Evolutionary conservation across 2,888 invertebrate species (phyloP).

Genomic region (Cheilosia vernalis): DNA sequence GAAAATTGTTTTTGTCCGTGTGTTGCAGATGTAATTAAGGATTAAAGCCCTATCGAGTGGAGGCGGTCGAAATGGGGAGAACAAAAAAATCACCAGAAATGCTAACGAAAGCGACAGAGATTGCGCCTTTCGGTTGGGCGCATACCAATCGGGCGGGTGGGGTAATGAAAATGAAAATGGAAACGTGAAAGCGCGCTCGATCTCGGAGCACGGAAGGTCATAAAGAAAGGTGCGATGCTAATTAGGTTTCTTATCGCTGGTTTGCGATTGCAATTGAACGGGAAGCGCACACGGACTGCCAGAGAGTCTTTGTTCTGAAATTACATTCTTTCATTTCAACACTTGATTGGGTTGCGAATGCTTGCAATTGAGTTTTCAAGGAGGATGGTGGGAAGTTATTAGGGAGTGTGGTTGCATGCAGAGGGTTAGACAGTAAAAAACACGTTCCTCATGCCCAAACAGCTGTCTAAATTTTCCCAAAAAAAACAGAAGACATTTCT

Average conservation of each 20-base stretch:
- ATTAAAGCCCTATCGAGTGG: constrained; percentile 55
- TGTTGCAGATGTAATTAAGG: constrained; percentile 72
- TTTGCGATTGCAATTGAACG: constrained; percentile 44
- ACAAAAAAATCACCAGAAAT: background rate
- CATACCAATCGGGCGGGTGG: background rate
- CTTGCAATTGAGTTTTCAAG: too few species aligned
- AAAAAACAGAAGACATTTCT: too few species aligned
- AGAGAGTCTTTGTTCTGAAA: constrained; percentile 16
- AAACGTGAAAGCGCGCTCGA: constrained; percentile 9
- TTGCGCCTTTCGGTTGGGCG: background rate
- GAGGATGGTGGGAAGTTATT: too few species aligned
- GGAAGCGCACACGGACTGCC: background rate
- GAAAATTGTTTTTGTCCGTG: constrained; percentile 67
- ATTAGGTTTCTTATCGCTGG: constrained; percentile 60
- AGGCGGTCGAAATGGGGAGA: background rate
- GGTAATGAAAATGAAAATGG: constrained; percentile 48
- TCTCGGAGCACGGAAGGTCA: constrained; percentile 7
- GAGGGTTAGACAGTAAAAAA: too few species aligned
- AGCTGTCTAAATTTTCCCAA: too few species aligned
- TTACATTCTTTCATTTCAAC: constrained; percentile 15
- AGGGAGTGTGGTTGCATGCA: too few species aligned
- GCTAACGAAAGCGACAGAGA: constrained; percentile 18
- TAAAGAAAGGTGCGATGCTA: constrained; percentile 67
- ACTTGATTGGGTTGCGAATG: constrained; percentile 8
- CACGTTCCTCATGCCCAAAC: too few species aligned